Evolutionary conservation across 2,888 invertebrate species (phyloP), one percentile per base, ranked within the genome.

Genomic region (Stenoptilia bipunctidactyla): DNA sequence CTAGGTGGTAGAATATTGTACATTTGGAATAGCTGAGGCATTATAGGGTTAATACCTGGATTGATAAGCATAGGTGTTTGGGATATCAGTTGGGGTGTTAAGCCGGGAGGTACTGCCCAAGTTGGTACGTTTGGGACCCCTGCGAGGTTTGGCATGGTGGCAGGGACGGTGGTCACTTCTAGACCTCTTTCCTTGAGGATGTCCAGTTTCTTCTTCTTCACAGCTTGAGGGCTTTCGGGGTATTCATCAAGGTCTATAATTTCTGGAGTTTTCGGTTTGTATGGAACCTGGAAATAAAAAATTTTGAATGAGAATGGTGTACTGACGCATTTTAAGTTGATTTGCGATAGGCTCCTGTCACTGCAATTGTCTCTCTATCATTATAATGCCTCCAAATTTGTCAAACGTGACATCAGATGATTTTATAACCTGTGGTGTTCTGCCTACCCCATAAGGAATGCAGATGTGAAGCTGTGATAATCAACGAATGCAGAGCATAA

Each of bases 161-260:
- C 44, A 13, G 84, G 75, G 0, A 92, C 86, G 0, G 92, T 88
- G 0, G 92, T 92, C 1, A 92, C 92, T 58, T 92, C 92, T 2
- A 92, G 69, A 0, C 92, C 92, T 10, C 91, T 87, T 53, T 92
- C 90, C 42, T 90, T 89, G 30, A 92, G 74, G 34, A 92, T 91
- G 49, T 92, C 92, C 5, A 92, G 74, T 55, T 91, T 92, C 46
- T 89, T 87, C 66, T 90, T 91, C 47, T 90, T 86, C 10, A 76
- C 57, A 0, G 66, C 60, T 41, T 77, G 79, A 0, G 79, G 84
- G 39, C 75, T 79, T 39, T 84, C 84, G 0, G 83, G 84, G 49
- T 85, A 85, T 33, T 83, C 79, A 56, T 89, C 90, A 6, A 89
- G 64, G 51, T 88, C 87, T 40, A 89, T 88, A 12, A 88, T 86